These are phyloP conservation scores for Kuschelorhynchus macadamiae DNA, from an alignment of 2,888 invertebrate species.

Conservation along the genomic window DNA sequence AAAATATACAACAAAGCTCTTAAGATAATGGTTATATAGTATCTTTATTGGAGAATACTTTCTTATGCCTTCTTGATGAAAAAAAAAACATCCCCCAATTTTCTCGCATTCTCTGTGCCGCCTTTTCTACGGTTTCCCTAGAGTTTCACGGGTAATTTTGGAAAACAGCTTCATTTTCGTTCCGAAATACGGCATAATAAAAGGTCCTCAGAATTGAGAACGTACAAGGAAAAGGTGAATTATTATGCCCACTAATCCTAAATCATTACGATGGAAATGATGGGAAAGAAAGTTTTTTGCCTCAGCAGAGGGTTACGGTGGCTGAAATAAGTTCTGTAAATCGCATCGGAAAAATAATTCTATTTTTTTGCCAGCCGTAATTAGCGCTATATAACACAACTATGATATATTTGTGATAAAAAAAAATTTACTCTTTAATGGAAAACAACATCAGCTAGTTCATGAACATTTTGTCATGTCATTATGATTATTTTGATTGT, in stretches of 20 bases:
- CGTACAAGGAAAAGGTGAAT: slow-evolving; percentile 24
- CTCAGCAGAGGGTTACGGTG: slow-evolving; percentile 5
- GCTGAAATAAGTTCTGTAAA: slow-evolving; percentile 8
- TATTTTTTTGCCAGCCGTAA: too few relatives aligned
- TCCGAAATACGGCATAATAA: slow-evolving; percentile 27
- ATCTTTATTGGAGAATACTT: slow-evolving; percentile 27
- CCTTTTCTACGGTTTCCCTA: slow-evolving; percentile 21
- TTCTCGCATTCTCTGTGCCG: slow-evolving; percentile 23
- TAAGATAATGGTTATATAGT: too few relatives aligned
- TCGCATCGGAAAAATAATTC: neutral
- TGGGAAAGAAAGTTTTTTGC: slow-evolving; percentile 30
- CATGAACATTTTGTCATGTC: too few relatives aligned
- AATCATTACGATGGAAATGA: slow-evolving; percentile 23
- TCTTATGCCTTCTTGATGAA: slow-evolving; percentile 30
- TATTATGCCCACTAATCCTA: slow-evolving; percentile 27
- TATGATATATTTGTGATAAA: too few relatives aligned
- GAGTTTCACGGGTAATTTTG: slow-evolving; percentile 39
- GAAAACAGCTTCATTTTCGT: slow-evolving; percentile 36
- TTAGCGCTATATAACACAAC: too few relatives aligned
- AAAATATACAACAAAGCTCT: too few relatives aligned
- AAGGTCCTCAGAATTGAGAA: slow-evolving; percentile 23
- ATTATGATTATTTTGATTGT: too few relatives aligned
- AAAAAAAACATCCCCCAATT: slow-evolving; percentile 38
- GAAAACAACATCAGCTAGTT: too few relatives aligned
- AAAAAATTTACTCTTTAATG: too few relatives aligned